phyloP scores from a whole-genome alignment of 2,888 invertebrate genomes.

The Antheraea yamamai region DNA sequence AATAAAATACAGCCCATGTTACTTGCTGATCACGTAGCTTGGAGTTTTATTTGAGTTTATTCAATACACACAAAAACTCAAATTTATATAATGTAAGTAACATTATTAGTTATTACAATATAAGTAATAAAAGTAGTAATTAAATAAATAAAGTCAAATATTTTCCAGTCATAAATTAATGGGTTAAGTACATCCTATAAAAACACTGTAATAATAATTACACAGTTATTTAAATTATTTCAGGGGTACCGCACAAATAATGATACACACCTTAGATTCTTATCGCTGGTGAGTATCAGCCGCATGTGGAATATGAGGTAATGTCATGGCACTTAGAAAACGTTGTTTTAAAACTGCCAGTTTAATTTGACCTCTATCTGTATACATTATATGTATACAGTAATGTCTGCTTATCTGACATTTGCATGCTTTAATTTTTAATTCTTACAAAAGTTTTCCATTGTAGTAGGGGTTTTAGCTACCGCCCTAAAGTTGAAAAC shows the following conservation, averaged over 20 bases:
- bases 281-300: conserved; percentile 23
- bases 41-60: no score
- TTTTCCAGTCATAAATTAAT: neutral
- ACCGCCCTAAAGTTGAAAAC: no score
- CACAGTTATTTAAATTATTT: conserved; percentile 36
- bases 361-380: neutral
- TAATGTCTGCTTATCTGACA: neutral
- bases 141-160: neutral
- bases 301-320: conserved; percentile 32
- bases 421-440: neutral
- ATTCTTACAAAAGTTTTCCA: neutral
- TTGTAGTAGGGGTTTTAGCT: no score
- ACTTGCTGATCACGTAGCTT: no score
- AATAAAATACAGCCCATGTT: no score
- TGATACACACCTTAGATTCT: conserved; percentile 31
- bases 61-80: no score
- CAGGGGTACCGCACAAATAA: conserved; percentile 33
- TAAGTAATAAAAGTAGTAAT: neutral
- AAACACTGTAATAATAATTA: conserved; percentile 51
- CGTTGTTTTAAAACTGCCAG: conserved; percentile 29
- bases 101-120: no score
- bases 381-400: neutral
- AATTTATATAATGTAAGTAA: no score
- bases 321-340: conserved; percentile 61
- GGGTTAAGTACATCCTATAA: neutral